These are phyloP conservation scores for Dendrophyllia cribrosa DNA, from an alignment of 64 coral and sea anemone species.

Conservation along the genomic window DNA sequence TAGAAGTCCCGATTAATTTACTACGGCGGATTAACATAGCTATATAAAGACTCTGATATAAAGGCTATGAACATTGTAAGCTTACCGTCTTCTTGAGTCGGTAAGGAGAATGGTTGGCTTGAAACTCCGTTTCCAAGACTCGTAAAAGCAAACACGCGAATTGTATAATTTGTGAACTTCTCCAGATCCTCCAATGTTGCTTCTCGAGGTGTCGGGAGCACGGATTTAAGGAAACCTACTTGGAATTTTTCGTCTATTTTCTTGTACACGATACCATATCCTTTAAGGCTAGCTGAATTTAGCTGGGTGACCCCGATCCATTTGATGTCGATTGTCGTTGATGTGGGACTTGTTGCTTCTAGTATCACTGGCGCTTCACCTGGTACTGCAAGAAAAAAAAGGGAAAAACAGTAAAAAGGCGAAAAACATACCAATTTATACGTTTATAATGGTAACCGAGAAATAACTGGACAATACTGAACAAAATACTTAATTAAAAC, in stretches of 20 bases:
- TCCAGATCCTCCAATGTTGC: constrained; percentile 21
- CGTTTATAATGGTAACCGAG: too few species aligned
- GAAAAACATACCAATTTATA: too few species aligned
- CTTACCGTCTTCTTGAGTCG: constrained; percentile 76
- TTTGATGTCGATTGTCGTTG: constrained; percentile 44
- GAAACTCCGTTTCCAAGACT: constrained; percentile 76
- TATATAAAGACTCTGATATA: not conserved
- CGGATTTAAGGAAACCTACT: constrained; percentile 35
- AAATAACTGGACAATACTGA: too few species aligned
- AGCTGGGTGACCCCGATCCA: constrained; percentile 47
- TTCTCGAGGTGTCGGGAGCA: constrained; percentile 8
- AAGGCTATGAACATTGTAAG: not conserved
- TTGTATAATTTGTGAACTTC: constrained; percentile 68
- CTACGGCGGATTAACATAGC: not conserved
- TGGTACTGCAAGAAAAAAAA: constrained; percentile 50
- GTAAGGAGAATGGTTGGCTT: constrained; percentile 52
- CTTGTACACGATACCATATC: constrained; percentile 73
- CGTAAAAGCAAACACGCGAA: constrained; percentile 67
- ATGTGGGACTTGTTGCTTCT: constrained; percentile 28
- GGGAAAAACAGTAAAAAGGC: too few species aligned
- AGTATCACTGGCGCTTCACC: constrained; percentile 45
- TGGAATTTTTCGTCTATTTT: constrained; percentile 12
- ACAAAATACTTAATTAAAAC: too few species aligned
- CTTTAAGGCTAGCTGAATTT: constrained; percentile 12
- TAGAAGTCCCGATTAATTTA: too few species aligned